Evolutionary conservation across 2,113 vertebrate genomes (phyloP).

Genomic region (Phoxinus phoxinus): DNA sequence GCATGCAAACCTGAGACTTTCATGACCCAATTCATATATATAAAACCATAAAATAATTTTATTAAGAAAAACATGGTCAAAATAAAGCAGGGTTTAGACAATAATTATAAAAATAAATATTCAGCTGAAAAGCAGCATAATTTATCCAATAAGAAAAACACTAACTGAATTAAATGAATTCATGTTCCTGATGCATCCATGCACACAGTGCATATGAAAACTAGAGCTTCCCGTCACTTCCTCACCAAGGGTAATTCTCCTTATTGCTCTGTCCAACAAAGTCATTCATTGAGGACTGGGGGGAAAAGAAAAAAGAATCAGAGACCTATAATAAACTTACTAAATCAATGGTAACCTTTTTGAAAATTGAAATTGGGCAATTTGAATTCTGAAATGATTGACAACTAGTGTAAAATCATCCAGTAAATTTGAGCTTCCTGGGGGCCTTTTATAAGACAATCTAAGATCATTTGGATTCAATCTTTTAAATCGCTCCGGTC

Average conservation of each 20-base stretch:
- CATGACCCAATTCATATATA: background rate
- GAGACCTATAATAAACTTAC: background rate
- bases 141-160: background rate
- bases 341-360: background rate
- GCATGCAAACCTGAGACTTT: background rate
- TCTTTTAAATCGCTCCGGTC: background rate
- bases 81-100: background rate
- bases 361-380: background rate
- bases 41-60: background rate
- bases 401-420: background rate
- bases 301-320: slow-evolving; percentile 16
- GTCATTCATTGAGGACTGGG: slow-evolving; percentile 74
- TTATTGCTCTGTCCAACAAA: slow-evolving; percentile 68
- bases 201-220: slow-evolving; percentile 65
- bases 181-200: slow-evolving; percentile 5
- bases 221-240: background rate
- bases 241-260: slow-evolving; percentile 65
- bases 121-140: background rate
- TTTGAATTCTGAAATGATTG: background rate
- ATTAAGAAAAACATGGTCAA: background rate
- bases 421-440: background rate
- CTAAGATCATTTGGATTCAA: background rate
- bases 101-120: background rate
- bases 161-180: background rate
- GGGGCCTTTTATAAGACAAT: background rate